Percentiles rank a stretch among this genome's conserved stretches.
Evolutionary conservation across 2,888 invertebrate genomes (phyloP).

Genomic region (Chouioia cunea): DNA sequence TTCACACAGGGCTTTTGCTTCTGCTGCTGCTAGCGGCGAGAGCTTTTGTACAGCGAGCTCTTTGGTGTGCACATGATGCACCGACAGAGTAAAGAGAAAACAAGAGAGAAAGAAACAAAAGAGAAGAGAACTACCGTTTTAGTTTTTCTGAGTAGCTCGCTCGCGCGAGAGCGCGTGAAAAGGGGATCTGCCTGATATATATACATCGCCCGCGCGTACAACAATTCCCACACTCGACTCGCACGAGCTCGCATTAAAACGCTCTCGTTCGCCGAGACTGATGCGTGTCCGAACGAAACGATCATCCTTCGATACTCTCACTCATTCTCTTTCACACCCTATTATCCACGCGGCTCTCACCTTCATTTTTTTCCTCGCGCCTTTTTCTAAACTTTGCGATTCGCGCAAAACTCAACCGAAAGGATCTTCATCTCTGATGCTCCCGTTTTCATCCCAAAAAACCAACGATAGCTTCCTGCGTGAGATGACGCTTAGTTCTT

Average conservation of each 20-base stretch:
- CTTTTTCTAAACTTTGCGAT: constrained; percentile 1
- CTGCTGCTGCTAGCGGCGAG: background rate
- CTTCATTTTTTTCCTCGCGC: constrained; percentile 27
- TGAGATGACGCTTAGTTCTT: constrained; percentile 2
- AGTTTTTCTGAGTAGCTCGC: constrained; percentile 48
- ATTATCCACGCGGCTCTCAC: constrained; percentile 38
- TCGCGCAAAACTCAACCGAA: constrained; percentile 3
- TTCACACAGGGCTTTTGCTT: constrained; percentile 25
- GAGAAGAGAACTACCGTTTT: constrained; percentile 43
- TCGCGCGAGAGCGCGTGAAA: constrained; percentile 28
- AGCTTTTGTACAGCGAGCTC: constrained; percentile 28
- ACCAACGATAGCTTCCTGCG: constrained; percentile 19
- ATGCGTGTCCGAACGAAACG: constrained; percentile 54
- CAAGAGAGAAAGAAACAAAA: too few relatives aligned
- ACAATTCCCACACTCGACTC: constrained; percentile 63
- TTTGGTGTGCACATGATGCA: background rate
- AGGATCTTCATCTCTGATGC: constrained; percentile 33
- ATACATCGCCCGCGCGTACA: constrained; percentile 14
- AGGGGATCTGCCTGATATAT: too few relatives aligned
- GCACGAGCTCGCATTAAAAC: constrained; percentile 63
- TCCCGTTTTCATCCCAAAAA: constrained; percentile 10
- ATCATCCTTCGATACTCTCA: constrained; percentile 11
- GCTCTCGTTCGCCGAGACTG: constrained; percentile 56
- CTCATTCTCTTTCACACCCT: constrained; percentile 40
- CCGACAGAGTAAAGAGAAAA: too few relatives aligned